phyloP scores from a whole-genome alignment of 1,140 invertebrate genomes.

The Trichonephila inaurata region DNA sequence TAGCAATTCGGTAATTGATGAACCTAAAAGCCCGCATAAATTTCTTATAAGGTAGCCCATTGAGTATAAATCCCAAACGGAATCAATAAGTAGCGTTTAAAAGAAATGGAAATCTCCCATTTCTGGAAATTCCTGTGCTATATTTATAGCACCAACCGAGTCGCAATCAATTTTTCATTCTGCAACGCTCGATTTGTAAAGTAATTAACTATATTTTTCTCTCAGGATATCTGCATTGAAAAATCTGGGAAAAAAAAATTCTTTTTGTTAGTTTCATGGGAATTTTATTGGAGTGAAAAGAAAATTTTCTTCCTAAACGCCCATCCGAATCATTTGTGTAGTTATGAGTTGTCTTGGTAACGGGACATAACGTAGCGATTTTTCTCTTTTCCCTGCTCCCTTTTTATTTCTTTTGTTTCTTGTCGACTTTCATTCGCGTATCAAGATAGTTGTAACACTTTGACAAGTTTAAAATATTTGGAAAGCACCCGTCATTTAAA shows the following conservation, averaged over 20 bases:
- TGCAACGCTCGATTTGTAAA: not conserved
- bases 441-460: not conserved
- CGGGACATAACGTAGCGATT: not conserved
- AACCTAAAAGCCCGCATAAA: too few relatives aligned
- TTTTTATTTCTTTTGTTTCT: not conserved
- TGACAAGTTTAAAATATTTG: not conserved
- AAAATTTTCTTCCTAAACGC: slow-evolving; percentile 5
- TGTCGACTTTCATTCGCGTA: not conserved
- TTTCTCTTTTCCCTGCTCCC: not conserved
- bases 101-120: not conserved
- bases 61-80: too few relatives aligned
- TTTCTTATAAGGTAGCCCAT: too few relatives aligned
- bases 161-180: not conserved
- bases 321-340: not conserved
- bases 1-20: too few relatives aligned
- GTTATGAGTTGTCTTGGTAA: not conserved
- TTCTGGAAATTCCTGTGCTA: not conserved
- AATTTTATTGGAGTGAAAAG: not conserved
- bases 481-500: too few relatives aligned
- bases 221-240: not conserved
- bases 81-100: not conserved
- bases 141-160: not conserved
- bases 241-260: not conserved
- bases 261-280: not conserved
- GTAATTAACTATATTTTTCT: not conserved